Percentiles rank a stretch among this genome's conserved stretches.
Conservation (phyloP, 2,113 vertebrate genomes). For the Myotis yumanensis region DNA sequence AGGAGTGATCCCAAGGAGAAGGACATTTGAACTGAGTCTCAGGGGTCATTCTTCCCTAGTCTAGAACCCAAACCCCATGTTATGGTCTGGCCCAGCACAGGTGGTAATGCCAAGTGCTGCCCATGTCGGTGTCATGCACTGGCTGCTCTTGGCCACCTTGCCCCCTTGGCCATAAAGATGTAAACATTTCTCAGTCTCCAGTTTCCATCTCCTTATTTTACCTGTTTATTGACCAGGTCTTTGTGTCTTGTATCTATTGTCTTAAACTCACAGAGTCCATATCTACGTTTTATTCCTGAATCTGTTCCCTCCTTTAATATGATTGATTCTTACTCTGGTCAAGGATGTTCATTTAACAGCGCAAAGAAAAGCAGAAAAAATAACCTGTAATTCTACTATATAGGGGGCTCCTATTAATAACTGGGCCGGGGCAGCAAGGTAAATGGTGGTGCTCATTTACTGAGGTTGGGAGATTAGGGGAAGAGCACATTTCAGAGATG, state of each 20-base stretch:
- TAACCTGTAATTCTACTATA: background rate
- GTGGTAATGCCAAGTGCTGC: background rate
- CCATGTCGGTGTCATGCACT: fast-evolving
- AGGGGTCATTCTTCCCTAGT: background rate
- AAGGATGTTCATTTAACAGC: background rate
- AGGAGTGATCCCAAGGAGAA: background rate
- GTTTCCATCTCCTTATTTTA: background rate
- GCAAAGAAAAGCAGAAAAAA: slow-evolving; percentile 42
- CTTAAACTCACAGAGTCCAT: background rate
- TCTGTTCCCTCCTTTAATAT: background rate
- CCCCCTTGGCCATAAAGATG: background rate
- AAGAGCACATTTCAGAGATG: background rate
- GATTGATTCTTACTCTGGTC: background rate
- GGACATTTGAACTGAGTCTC: background rate
- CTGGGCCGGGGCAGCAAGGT: background rate
- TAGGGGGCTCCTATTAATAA: background rate
- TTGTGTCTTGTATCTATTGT: background rate
- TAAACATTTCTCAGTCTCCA: background rate
- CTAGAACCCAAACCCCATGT: background rate
- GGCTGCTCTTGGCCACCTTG: background rate
- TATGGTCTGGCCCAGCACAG: background rate
- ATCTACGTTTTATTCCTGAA: background rate
- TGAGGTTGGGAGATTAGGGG: background rate
- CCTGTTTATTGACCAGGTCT: background rate
- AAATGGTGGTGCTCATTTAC: background rate